Base-by-base conservation (phyloP, 2,888 invertebrate genomes). In the Meiosimyza decipiens region DNA sequence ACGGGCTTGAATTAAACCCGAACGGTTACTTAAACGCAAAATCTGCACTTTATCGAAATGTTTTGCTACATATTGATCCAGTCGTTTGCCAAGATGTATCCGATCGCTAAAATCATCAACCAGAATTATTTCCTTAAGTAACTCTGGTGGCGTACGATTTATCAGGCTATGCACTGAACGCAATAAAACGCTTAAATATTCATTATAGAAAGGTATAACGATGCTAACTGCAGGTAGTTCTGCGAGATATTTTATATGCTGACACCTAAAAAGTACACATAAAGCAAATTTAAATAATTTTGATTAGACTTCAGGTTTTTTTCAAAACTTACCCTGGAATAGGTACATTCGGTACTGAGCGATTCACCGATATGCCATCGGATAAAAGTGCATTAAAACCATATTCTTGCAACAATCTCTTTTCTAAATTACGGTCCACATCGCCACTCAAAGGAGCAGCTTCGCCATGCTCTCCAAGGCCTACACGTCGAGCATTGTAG, bases 381-480 rank as follows among this genome's bases (percentile, higher is more conserved):
- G 97, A 97, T 22, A 95, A 90, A 1, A 94, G 92, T 0, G 94
- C 98, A 86, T 98, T 98, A 85, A 98, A 99, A 1, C 98, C 98
- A 85, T 99, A 98, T 16, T 93, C 94, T 80, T 92, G 89, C 83
- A 95, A 98, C 50, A 97, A 87, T 51, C 74, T 76, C 4, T 78
- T 80, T 69, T 90, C 88, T 68, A 93, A 90, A 80, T 95, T 94
- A 22, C 90, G 82, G 0, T 87, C 84, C 15, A 90, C 90, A 22
- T 92, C 91, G 13, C 90, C 88, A 7, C 89, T 87, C 15, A 95
- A 85, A 77, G 89, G 88, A 9, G 93, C 94, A 0, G 92, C 89
- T 75, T 88, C 87, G 1, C 95, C 95, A 59, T 93, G 92, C 82
- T 95, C 95, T 0, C 95, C 95, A 9, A 90, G 88, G 15, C 95